These are phyloP conservation scores for Craterocephalus amniculus DNA, from an alignment of 2,797 vertebrate genomes.

Conservation along the genomic window DNA sequence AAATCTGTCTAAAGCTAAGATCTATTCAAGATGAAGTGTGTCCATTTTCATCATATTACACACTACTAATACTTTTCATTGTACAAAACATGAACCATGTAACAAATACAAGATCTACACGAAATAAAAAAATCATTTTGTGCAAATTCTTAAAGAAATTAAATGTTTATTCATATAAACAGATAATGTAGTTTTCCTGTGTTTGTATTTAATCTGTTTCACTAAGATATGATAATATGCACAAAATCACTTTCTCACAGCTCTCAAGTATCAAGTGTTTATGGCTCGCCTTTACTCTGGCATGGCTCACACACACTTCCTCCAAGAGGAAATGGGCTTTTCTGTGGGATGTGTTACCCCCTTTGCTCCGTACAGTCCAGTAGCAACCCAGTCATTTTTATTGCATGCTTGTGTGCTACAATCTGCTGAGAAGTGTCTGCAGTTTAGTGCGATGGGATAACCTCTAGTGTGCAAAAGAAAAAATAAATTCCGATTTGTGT, in stretches of 20 bases:
- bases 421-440: background rate
- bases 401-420: slow-evolving; percentile 8
- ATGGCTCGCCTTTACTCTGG: slow-evolving; percentile 2
- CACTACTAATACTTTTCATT: background rate
- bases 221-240: background rate
- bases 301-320: slow-evolving; percentile 31
- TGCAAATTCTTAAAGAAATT: background rate
- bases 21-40: background rate
- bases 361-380: slow-evolving; percentile 28
- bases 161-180: background rate
- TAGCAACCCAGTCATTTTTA: slow-evolving; percentile 25
- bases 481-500: slow-evolving; percentile 29
- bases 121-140: background rate
- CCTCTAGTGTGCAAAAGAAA: slow-evolving; percentile 10
- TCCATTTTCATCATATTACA: background rate
- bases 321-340: slow-evolving; percentile 43
- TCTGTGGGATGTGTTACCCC: slow-evolving; percentile 37
- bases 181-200: background rate
- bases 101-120: background rate
- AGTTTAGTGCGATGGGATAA: slow-evolving; percentile 18
- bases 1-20: background rate
- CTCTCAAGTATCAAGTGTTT: background rate
- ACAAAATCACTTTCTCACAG: background rate
- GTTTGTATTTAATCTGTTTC: background rate
- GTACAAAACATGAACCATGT: background rate